These are phyloP conservation scores for Tubulanus polymorphus DNA, from an alignment of 2,888 invertebrate genomes.

Conservation along the genomic window DNA sequence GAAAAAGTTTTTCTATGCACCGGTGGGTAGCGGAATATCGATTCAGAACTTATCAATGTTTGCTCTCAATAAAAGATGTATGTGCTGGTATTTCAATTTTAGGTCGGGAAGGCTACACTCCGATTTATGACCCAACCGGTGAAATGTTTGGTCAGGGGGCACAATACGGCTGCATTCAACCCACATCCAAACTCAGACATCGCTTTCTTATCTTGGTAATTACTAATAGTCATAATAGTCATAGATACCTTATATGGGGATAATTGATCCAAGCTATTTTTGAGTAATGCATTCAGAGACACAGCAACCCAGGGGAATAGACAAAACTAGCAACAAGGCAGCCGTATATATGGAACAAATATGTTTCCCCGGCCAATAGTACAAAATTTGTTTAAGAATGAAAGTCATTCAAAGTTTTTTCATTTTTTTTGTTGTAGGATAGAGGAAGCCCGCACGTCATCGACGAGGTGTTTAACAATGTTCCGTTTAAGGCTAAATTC, in stretches of 20 bases:
- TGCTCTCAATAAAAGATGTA: background rate
- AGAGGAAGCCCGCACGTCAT: slow-evolving; percentile 39
- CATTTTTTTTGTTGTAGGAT: slow-evolving; percentile 35
- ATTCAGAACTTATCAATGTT: background rate
- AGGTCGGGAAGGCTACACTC: slow-evolving; percentile 50
- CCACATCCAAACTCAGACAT: slow-evolving; percentile 44
- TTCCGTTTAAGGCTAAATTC: slow-evolving; percentile 48
- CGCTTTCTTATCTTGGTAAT: slow-evolving; percentile 53
- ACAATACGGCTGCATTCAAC: slow-evolving; percentile 54
- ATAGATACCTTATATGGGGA: background rate
- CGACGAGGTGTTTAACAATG: slow-evolving; percentile 33
- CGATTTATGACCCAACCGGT: slow-evolving; percentile 53
- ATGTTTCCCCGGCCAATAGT: too few species aligned
- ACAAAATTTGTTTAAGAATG: background rate
- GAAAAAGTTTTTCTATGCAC: slow-evolving; percentile 53
- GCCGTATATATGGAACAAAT: too few species aligned
- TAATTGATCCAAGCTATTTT: background rate
- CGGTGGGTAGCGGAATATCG: slow-evolving; percentile 25
- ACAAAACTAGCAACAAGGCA: too few species aligned
- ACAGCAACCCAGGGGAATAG: too few species aligned
- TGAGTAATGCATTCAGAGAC: background rate
- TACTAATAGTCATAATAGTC: background rate
- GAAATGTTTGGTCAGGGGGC: slow-evolving; percentile 48
- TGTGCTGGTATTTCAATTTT: slow-evolving; percentile 7
- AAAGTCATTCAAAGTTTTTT: background rate